Conservation (phyloP, 1,140 invertebrate species). For the Proctacanthus coquilletti region DNA sequence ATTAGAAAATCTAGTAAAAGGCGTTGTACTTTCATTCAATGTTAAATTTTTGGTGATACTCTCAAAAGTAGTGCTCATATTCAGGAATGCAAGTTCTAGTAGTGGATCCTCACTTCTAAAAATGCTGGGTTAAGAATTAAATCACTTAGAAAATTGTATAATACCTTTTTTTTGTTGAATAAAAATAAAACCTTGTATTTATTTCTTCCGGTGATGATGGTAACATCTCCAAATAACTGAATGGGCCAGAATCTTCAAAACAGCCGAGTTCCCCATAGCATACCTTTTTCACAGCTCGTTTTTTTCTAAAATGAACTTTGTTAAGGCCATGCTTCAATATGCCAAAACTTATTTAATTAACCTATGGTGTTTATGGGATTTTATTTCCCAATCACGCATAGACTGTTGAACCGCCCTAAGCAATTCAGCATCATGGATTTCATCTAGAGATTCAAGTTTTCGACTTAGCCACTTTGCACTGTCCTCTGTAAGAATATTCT, state of each 20-base stretch:
- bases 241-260: slow-evolving; percentile 80
- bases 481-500: not conserved
- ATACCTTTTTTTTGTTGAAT: slow-evolving; percentile 42
- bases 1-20: slow-evolving; percentile 5
- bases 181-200: slow-evolving; percentile 58
- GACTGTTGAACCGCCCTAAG: slow-evolving; percentile 35
- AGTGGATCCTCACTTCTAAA: slow-evolving; percentile 41
- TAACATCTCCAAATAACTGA: slow-evolving; percentile 78
- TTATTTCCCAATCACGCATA: slow-evolving; percentile 35
- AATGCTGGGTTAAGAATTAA: not conserved
- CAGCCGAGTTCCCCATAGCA: slow-evolving; percentile 90
- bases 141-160: not conserved
- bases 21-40: not conserved
- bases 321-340: not conserved
- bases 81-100: slow-evolving; percentile 47
- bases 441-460: slow-evolving; percentile 26
- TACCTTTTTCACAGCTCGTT: slow-evolving; percentile 53
- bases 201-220: slow-evolving; percentile 79
- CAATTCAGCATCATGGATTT: slow-evolving; percentile 31
- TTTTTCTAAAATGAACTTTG: slow-evolving; percentile 24
- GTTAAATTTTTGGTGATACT: not conserved
- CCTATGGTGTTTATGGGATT: slow-evolving; percentile 18
- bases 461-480: slow-evolving; percentile 1
- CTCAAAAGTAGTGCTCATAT: slow-evolving; percentile 39
- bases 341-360: slow-evolving; percentile 1